Base-by-base conservation (phyloP, 30 jellyfish, hydroid and myxozoan genomes). In the Rhopilema esculentum region DNA sequence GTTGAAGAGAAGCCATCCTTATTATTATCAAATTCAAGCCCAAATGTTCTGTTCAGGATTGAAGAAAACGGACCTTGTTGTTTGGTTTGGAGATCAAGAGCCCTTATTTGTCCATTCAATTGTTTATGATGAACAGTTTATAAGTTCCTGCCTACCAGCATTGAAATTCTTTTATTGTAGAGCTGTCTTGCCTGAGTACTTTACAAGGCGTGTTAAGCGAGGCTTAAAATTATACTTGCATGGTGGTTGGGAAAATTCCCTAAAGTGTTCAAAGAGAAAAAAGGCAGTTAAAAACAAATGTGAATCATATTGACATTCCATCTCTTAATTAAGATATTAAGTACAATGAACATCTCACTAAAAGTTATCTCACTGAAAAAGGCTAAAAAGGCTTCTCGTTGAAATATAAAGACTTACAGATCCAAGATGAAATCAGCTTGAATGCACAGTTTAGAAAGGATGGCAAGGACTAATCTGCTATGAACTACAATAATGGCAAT, bases 61-160 rank as follows among this genome's bases (percentile, higher is more conserved):
- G 61, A 70, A 70, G 81, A 70, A 30, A 70, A 30, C 27, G 81
- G 61, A 70, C 52, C 61, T 70, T 24, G 81, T 70, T 24, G 81
- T 70, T 24, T 70, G 81, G 81, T 70, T 70, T 70, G 81, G 81
- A 70, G 81, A 70, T 28, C 81, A 70, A 21, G 81, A 70, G 61
- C 81, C 81, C 24, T 28, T 70, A 70, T 70, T 70, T 28, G 52
- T 70, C 61, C 53, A 70, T 18, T 70, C 81, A 25, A 70, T 70
- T 63, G 73, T 20, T 20, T 63, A 63, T 25, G 73, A 63, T 63
- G 73, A 40, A 40, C 57, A 40, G 57, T 40, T 40, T 40, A 40
- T 40, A 40, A 40, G 57, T 40, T 40, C 57, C 12, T 40, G 57
- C 57, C 57, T 40, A 40, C 57, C 9, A 40, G 9, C 6, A 40